Percentiles rank a stretch among this genome's conserved stretches.
Conservation (phyloP, 2,113 vertebrate genomes). For the Thymallus thymallus region DNA sequence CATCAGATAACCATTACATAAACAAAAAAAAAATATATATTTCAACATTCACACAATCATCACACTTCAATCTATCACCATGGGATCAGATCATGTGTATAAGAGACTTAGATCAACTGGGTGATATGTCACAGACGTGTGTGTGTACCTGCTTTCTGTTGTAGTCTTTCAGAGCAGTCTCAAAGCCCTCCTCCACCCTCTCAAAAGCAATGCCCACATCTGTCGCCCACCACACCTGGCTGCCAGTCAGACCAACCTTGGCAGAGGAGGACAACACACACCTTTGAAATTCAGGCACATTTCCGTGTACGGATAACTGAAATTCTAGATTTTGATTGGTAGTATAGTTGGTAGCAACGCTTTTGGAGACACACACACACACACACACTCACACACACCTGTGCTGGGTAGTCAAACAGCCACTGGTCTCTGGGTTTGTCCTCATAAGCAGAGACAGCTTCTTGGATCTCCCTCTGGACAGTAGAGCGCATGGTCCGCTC, state of each 20-base stretch:
- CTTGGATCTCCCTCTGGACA: constrained; percentile 70
- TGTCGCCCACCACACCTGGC: constrained; percentile 76
- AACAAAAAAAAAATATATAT: not conserved
- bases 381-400: constrained; percentile 55
- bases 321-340: no score
- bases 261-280: constrained; percentile 1
- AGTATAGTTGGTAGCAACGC: not conserved
- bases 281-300: no score
- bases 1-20: not conserved
- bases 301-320: no score
- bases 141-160: constrained; percentile 55
- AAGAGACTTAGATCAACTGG: not conserved
- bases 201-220: constrained; percentile 76
- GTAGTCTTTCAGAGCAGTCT: constrained; percentile 73
- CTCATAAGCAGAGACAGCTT: constrained; percentile 67
- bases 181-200: constrained; percentile 73
- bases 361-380: not conserved
- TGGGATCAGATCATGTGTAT: not conserved
- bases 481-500: constrained; percentile 65
- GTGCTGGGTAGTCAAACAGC: constrained; percentile 76
- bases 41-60: no score
- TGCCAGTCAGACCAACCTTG: constrained; percentile 70
- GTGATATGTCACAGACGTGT: not conserved
- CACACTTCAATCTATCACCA: not conserved
- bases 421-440: constrained; percentile 77